These are phyloP conservation scores for Eospalax fontanierii DNA, from an alignment of 2,797 vertebrate species.

Conservation along the genomic window DNA sequence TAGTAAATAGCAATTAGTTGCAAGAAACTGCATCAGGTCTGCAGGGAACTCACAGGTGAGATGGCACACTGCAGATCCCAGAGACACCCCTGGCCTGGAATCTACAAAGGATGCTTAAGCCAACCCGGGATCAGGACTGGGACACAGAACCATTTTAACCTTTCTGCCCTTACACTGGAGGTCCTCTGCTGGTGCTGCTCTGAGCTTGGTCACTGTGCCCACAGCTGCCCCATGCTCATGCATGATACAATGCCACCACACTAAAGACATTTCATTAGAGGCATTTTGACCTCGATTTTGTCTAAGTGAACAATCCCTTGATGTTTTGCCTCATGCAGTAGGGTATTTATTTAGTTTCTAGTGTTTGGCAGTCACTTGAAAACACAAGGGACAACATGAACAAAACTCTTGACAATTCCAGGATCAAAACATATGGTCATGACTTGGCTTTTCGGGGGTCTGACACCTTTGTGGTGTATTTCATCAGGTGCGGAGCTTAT, in stretches of 20 bases:
- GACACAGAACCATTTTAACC: background rate
- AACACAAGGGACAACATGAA: background rate
- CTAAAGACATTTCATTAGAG: background rate
- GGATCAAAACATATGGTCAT: background rate
- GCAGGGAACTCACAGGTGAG: too few species aligned
- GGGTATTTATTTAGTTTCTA: slow-evolving; percentile 43
- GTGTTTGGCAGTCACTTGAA: background rate
- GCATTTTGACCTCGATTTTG: slow-evolving; percentile 11
- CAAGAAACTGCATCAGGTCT: too few species aligned
- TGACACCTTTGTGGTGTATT: background rate
- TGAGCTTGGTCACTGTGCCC: background rate
- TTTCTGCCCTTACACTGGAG: slow-evolving; percentile 17
- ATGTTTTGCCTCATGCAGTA: background rate
- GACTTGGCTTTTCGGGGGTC: background rate
- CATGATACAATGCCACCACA: background rate
- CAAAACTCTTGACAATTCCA: background rate
- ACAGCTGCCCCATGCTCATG: background rate
- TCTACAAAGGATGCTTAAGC: background rate
- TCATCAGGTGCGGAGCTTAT: background rate
- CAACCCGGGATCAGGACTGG: background rate
- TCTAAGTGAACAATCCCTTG: background rate
- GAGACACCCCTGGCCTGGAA: background rate
- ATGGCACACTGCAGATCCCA: too few species aligned
- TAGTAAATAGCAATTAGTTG: background rate
- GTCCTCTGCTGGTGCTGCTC: background rate